Conservation (phyloP, 1,140 invertebrate genomes). For the Chironomus striatipennis region DNA sequence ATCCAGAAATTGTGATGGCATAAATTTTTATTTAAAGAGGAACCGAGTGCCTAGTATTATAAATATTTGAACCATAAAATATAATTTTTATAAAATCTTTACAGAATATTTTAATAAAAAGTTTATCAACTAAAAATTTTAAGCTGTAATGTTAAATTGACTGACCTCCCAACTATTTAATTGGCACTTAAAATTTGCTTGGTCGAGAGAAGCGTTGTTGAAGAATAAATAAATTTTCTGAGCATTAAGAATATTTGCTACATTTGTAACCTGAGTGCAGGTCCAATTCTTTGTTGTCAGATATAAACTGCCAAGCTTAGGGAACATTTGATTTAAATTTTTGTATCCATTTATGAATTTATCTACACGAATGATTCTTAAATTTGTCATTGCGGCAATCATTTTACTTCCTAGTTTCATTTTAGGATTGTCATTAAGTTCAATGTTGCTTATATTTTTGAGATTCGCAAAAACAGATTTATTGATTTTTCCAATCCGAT, state of each 20-base stretch:
- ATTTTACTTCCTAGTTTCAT: neutral
- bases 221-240: neutral
- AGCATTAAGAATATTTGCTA: neutral
- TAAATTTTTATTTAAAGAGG: slow-evolving; percentile 28
- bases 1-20: slow-evolving; percentile 44
- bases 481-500: neutral
- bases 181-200: neutral
- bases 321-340: neutral
- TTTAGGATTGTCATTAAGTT: neutral
- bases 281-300: neutral
- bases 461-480: neutral
- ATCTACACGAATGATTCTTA: neutral
- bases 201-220: neutral
- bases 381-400: neutral
- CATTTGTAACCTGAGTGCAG: neutral
- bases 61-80: neutral
- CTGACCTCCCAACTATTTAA: neutral
- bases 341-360: neutral
- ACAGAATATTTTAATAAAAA: neutral
- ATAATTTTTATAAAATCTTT: neutral
- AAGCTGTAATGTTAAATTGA: neutral
- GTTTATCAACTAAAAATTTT: neutral
- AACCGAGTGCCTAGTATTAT: slow-evolving; percentile 1
- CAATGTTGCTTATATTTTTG: neutral
- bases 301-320: neutral